phyloP scores from a whole-genome alignment of 2,888 invertebrate species.

The Rotaria sp. region DNA sequence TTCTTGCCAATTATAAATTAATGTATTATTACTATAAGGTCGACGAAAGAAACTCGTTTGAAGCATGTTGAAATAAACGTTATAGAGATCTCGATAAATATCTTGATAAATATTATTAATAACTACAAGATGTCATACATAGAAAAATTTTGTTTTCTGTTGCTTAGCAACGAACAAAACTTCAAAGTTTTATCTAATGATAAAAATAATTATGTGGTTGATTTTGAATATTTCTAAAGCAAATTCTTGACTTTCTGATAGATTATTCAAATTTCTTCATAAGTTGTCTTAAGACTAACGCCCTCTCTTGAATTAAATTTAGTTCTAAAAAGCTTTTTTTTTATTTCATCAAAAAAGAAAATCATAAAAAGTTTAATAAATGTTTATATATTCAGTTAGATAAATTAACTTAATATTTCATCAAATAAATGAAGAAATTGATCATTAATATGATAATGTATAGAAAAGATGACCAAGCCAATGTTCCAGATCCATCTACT shows the following conservation, averaged over 20 bases:
- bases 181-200: not conserved
- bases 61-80: not conserved
- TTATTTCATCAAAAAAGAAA: not conserved
- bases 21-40: conserved; percentile 45
- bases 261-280: not conserved
- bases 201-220: not conserved
- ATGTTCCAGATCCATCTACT: not conserved
- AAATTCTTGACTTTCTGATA: not conserved
- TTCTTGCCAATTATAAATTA: conserved; percentile 53
- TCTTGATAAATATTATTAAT: not conserved
- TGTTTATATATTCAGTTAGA: not conserved
- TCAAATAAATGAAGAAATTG: not conserved
- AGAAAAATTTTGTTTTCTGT: not conserved
- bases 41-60: not conserved
- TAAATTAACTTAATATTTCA: not conserved
- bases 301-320: not conserved
- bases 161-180: not conserved
- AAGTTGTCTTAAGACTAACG: not conserved
- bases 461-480: not conserved
- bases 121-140: not conserved
- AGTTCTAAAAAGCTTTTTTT: not conserved
- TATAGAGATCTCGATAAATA: not conserved
- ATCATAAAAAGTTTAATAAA: not conserved
- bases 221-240: not conserved
- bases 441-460: not conserved